phyloP scores from a whole-genome alignment of 2,113 vertebrate genomes.

The Rhabdornis inornatus region DNA sequence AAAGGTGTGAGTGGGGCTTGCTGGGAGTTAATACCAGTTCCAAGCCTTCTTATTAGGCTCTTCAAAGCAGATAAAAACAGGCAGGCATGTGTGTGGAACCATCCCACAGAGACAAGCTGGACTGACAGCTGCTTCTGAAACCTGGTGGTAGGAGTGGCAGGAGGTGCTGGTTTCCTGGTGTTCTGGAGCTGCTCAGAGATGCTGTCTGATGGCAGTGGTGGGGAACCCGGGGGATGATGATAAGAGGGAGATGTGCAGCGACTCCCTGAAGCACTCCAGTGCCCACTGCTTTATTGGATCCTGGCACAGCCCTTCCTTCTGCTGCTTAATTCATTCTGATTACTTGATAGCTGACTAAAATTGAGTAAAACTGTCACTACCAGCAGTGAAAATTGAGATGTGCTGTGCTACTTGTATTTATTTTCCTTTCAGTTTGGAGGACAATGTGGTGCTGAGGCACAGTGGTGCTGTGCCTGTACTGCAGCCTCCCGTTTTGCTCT shows the following conservation, averaged over 20 bases:
- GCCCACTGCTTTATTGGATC: background rate
- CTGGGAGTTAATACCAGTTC: background rate
- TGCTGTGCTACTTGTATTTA: background rate
- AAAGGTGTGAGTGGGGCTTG: background rate
- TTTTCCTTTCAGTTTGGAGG: background rate
- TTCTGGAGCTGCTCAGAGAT: background rate
- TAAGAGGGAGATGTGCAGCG: background rate
- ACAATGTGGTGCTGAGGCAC: background rate
- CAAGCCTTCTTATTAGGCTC: background rate
- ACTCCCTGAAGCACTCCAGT: background rate
- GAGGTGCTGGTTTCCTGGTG: background rate
- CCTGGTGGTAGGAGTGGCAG: background rate
- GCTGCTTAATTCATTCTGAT: conserved; percentile 30
- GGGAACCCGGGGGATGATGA: background rate
- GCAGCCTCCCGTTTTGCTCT: fast-evolving
- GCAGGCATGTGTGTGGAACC: background rate
- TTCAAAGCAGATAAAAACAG: background rate
- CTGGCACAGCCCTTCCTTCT: background rate
- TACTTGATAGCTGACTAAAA: conserved; percentile 21
- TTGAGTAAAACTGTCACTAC: conserved; percentile 29
- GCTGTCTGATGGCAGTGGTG: background rate
- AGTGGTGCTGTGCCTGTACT: background rate
- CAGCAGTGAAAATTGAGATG: background rate
- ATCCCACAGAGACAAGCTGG: background rate
- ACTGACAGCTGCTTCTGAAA: conserved; percentile 3